Evolutionary conservation across 2,113 vertebrate species (phyloP), one percentile per base, ranked within the genome.

Genomic region (Colistium nudipinnis): DNA sequence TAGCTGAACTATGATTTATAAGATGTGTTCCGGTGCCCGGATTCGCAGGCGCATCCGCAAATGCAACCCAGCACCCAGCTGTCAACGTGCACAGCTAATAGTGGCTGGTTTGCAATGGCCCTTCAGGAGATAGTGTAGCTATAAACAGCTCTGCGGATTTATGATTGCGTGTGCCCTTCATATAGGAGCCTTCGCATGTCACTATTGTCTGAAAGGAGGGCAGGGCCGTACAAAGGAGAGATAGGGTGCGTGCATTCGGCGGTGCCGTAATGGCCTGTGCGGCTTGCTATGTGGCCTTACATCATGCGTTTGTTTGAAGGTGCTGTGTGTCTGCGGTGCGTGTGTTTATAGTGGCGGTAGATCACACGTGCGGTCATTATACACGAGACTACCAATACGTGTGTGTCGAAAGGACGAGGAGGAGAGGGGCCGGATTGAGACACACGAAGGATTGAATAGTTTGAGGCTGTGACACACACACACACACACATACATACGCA

Each of bases 1-100:
- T 92, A 78, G 70, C 17, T 71, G 77, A 80, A 78, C 75, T 79
- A 85, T 88, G 89, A 92, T 92, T 91, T 91, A 88, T 87, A 89
- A 87, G 76, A 88, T 80, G 85, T 82, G 83, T 85, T 89, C 73
- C 76, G 66, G 68, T 28, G 16, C 62, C 12, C 14, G 57, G 63
- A 88, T 83, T 89, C 86, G 62, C 85, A 91, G 85, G 82, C 89
- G 86, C 73, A 80, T 85, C 81, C 78, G 74, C 88, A 87, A 86
- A 82, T 76, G 86, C 78, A 78, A 83, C 87, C 72, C 79, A 81
- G 80, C 84, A 59, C 71, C 70, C 80, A 78, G 85, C 86, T 88
- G 89, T 90, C 90, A 88, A 36, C 57, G 76, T 56, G 28, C 48
- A 74, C 86, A 33, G 81, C 78, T 84, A 90, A 89, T 88, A 77